Evolutionary conservation across 2,797 vertebrate species (phyloP), one percentile per base, ranked within the genome.

Genomic region (Neosilurus hyrtlii): DNA sequence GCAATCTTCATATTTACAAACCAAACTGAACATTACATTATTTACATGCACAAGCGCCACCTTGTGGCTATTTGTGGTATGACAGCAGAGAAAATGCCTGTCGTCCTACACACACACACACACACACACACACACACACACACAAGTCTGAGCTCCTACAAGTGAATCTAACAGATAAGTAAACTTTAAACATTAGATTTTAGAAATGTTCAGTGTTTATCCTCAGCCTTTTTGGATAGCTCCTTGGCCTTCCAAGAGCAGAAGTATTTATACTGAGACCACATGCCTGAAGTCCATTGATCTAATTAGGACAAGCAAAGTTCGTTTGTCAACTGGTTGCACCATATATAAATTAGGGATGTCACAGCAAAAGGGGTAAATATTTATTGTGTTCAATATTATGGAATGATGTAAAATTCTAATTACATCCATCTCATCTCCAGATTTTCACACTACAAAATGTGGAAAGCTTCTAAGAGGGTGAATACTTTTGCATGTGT

Each of bases 111-210:
- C 30, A 20, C 26, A 59, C n/a, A 80, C 59, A 22, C 26, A 20
- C 67, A 67, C 59, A 22, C 26, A 20, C 67, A 67, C 43, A 57
- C 30, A 20, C 76, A 67, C 26, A 66, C 62, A 52, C 68, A 71
- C 37, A 43, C 66, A 37, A 35, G 51, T 61, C 66, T 80, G 14
- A 80, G 3, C 79, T 80, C 52, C 26, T n/a, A 57, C 52, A 70
- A 65, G 52, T 68, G 54, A 37, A 43, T 70, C 66, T 24, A 10
- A 80, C 54, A 80, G 66, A 80, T 79, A 79, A 67, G 63, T 52
- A 22, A 37, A 35, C 16, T 54, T 26, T 6, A 72, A 26, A 75
- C 54, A 52, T 9, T 74, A 18, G 18, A 74, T 35, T 37, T 75
- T 6, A 22, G 54, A 75, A 75, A 37, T 26, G 26, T 10, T 18